Percentiles rank a stretch among this genome's conserved stretches.
Evolutionary conservation across 2,797 vertebrate genomes (phyloP).

Genomic region (Gobionotothen gibberifrons): DNA sequence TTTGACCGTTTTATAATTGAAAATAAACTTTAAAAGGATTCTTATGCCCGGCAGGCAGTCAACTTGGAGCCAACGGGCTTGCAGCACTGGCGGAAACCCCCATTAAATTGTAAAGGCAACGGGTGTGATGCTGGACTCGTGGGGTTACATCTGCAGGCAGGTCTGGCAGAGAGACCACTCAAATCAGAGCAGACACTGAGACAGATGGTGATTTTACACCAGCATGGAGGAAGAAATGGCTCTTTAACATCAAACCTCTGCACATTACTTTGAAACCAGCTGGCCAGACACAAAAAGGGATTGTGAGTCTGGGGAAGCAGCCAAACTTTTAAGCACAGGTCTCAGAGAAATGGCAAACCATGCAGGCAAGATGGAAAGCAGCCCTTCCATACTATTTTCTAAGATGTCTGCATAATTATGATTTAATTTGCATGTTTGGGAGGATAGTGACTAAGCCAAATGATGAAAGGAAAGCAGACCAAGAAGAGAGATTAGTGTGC

Average conservation of each 20-base stretch:
- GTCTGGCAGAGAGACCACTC: slow-evolving; percentile 46
- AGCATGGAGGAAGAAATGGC: slow-evolving; percentile 59
- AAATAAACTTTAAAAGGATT: too few relatives aligned
- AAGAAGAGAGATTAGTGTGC: neutral
- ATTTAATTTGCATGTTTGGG: slow-evolving; percentile 43
- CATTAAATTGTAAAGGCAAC: slow-evolving; percentile 14
- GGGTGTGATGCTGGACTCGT: slow-evolving; percentile 6
- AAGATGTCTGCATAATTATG: slow-evolving; percentile 39
- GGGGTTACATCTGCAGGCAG: slow-evolving; percentile 20
- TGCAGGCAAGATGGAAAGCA: slow-evolving; percentile 26
- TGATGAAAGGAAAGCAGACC: slow-evolving; percentile 13
- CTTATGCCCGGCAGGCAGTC: too few relatives aligned
- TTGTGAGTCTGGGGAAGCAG: slow-evolving; percentile 45
- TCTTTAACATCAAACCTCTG: slow-evolving; percentile 75
- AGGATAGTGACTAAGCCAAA: slow-evolving; percentile 31
- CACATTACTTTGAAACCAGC: slow-evolving; percentile 72
- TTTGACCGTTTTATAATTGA: too few relatives aligned
- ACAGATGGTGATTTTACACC: slow-evolving; percentile 73
- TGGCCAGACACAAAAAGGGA: slow-evolving; percentile 65
- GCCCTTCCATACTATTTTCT: slow-evolving; percentile 27
- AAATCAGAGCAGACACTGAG: slow-evolving; percentile 63
- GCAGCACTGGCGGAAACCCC: too few relatives aligned
- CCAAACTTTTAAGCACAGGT: slow-evolving; percentile 49
- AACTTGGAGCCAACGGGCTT: too few relatives aligned
- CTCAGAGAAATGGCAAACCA: slow-evolving; percentile 33